A percentile compares a stretch with the other conserved stretches of the same genome.
Evolutionary conservation across 2,888 invertebrate species (phyloP).

Genomic region (Megaustenia siamemsis): DNA sequence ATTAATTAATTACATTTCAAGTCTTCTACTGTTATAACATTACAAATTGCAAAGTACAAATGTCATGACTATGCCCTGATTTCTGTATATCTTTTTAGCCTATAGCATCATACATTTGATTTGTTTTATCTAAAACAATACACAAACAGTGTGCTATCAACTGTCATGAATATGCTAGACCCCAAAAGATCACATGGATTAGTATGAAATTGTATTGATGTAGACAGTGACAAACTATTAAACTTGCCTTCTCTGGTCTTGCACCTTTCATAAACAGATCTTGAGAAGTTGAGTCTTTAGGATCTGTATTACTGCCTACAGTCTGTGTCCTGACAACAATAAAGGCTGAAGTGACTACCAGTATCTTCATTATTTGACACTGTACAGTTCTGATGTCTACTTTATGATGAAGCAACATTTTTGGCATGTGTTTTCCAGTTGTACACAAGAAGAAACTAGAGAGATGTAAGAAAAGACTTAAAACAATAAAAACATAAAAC

Average conservation of each 20-base stretch:
- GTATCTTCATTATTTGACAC: not conserved
- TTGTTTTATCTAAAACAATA: no score
- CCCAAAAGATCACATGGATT: no score
- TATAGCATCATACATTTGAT: no score
- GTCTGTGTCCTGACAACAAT: not conserved
- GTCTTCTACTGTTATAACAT: no score
- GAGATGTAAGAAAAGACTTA: not conserved
- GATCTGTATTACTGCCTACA: not conserved
- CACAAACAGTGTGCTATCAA: no score
- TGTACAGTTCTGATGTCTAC: not conserved
- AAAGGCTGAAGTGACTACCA: not conserved
- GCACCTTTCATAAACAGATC: constrained; percentile 36
- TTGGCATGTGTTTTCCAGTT: not conserved
- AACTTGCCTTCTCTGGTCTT: constrained; percentile 28
- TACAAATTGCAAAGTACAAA: no score
- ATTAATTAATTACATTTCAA: no score
- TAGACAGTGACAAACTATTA: no score
- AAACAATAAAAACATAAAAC: not conserved
- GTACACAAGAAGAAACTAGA: not conserved
- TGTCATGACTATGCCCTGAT: no score
- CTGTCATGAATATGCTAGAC: no score
- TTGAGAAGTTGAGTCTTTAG: not conserved
- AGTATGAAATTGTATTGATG: no score
- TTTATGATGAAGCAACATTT: not conserved
- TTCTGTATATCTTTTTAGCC: no score